Evolutionary conservation across 2,797 vertebrate genomes (phyloP).

Genomic region (Acipenser ruthenus): DNA sequence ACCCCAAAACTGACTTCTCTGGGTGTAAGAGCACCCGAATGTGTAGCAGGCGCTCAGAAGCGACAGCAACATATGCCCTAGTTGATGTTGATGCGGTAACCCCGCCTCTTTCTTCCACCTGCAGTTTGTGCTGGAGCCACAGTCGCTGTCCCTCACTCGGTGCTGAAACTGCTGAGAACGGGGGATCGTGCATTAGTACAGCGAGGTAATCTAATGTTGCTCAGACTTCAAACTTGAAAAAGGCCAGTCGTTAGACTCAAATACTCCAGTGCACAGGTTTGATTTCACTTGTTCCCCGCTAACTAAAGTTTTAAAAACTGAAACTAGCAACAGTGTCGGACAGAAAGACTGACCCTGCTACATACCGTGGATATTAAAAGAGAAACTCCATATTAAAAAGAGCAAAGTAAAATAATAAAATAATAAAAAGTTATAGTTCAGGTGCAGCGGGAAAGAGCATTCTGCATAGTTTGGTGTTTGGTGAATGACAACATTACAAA

Average conservation of each 20-base stretch:
- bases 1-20: no score
- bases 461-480: no score
- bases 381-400: no score
- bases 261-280: neutral
- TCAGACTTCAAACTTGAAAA: neutral
- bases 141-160: conserved; percentile 11
- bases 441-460: no score
- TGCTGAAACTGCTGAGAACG: conserved; percentile 8
- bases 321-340: neutral
- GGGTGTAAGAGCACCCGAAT: no score
- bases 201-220: neutral
- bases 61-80: no score
- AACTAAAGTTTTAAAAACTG: neutral
- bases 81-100: neutral
- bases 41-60: no score
- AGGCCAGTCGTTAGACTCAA: neutral
- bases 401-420: no score
- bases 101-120: conserved; percentile 12
- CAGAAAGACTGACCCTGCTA: neutral
- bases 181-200: neutral
- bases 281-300: neutral
- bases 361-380: neutral
- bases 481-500: no score
- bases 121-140: conserved; percentile 2
- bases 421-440: no score